phyloP scores from a whole-genome alignment of 2,888 invertebrate genomes.

The Nymphalis urticae region DNA sequence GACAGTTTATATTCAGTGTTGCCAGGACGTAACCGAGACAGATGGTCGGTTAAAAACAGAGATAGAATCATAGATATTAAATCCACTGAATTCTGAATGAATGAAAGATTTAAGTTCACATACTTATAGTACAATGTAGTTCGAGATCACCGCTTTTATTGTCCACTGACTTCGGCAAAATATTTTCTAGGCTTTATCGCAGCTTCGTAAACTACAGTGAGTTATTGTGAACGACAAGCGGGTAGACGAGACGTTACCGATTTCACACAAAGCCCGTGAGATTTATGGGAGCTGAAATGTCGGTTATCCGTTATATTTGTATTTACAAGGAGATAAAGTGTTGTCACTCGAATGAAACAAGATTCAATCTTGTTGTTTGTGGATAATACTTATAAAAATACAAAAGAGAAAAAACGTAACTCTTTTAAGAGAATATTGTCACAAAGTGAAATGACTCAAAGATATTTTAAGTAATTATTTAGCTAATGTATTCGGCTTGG shows the following conservation, averaged over 20 bases:
- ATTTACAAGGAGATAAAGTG: constrained; percentile 1
- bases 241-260: constrained; percentile 10
- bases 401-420: neutral
- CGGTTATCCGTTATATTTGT: constrained; percentile 9
- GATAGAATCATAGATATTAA: too few relatives aligned
- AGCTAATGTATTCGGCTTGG: too few relatives aligned
- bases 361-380: neutral
- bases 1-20: too few relatives aligned
- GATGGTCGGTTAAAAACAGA: too few relatives aligned
- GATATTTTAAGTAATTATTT: too few relatives aligned
- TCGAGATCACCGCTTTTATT: constrained; percentile 2
- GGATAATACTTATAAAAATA: neutral
- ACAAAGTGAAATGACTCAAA: too few relatives aligned
- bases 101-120: neutral
- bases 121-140: constrained; percentile 4
- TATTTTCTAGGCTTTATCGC: constrained; percentile 12
- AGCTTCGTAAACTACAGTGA: constrained; percentile 10
- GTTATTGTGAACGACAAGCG: constrained; percentile 11
- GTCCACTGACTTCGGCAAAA: constrained; percentile 7
- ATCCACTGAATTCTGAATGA: neutral
- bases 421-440: neutral
- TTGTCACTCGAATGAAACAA: neutral
- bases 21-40: too few relatives aligned
- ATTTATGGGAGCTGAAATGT: constrained; percentile 6
- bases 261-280: constrained; percentile 8